A percentile compares a stretch with the other conserved stretches of the same genome.
Conservation (phyloP, 2,888 invertebrate species). For the Drosophila algonquin region DNA sequence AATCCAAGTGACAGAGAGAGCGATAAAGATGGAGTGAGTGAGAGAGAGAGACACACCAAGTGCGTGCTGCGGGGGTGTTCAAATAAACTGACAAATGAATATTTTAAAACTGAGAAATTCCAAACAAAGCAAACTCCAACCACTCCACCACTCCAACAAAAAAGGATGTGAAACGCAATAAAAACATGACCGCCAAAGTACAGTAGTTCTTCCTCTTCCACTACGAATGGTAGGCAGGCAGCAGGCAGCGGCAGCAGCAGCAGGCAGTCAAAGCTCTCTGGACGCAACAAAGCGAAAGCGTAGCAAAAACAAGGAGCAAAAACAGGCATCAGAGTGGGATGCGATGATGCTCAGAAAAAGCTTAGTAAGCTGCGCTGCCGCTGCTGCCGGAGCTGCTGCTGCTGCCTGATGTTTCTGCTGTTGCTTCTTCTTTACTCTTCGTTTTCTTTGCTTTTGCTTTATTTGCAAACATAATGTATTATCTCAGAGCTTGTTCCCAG, state of each 20-base stretch:
- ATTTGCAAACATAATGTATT: constrained; percentile 64
- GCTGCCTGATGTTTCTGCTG: constrained; percentile 2
- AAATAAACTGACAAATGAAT: constrained; percentile 63
- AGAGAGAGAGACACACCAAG: constrained; percentile 39
- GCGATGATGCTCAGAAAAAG: constrained; percentile 59
- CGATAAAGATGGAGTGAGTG: neutral
- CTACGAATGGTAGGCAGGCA: constrained; percentile 32
- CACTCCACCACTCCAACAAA: constrained; percentile 18
- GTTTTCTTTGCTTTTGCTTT: constrained; percentile 38
- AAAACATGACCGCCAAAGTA: constrained; percentile 63
- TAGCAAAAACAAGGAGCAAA: constrained; percentile 73
- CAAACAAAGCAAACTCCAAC: constrained; percentile 55
- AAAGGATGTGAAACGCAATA: constrained; percentile 67
- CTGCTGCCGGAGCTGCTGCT: constrained; percentile 12
- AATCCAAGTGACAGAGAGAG: constrained; percentile 50
- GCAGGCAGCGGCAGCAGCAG: constrained; percentile 22
- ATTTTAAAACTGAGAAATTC: constrained; percentile 64
- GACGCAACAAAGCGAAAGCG: constrained; percentile 68
- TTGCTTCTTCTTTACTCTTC: constrained; percentile 10
- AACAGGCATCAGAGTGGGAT: constrained; percentile 46
- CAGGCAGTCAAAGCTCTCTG: constrained; percentile 52
- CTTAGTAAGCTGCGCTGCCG: constrained; percentile 71
- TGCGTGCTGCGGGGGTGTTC: constrained; percentile 29
- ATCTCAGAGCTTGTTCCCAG: constrained; percentile 8
- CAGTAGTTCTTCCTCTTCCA: constrained; percentile 57